Base-by-base conservation (phyloP, 2,888 invertebrate genomes). In the Salpingus planirostris region DNA sequence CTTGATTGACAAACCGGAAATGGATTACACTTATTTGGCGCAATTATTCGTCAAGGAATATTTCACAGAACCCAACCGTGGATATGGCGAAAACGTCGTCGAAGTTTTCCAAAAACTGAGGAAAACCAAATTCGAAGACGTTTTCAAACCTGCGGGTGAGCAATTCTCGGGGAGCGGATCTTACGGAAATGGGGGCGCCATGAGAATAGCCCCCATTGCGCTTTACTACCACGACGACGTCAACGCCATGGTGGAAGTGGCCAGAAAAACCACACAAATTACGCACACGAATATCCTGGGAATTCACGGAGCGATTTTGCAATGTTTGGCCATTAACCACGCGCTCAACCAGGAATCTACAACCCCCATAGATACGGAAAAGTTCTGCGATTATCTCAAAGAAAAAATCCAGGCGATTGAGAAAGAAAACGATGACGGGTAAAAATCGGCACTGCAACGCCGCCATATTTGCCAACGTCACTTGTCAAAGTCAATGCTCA, bases 151-250 rank as follows among this genome's bases (percentile, higher is more conserved):
- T 14, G 82, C 81, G 2, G 65, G 55, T 27, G 67, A 73, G 44
- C 80, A 80, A 54, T 83, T 81, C 56, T 57, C 68, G 46, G 81
- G 83, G 2, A 46, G 51, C 23, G 84, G 85, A 1, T 83, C 82
- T 2, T 80, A 69, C 61, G 85, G 84, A n/a, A 85, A 84, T 61
- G 84, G 84, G 2, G 81, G 77, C 24, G 80, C 81, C 1, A 84
- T 85, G 83, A 66, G 84, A 47, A 66, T 80, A 13, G 64, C 77
- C 12, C 84, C 84, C 2, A 60, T 80, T 22, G 72, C 78, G 1
- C 57, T 85, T 24, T 80, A 73, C 56, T 73, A 65, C 43, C 64
- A 69, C 35, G 62, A 67, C 33, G 62, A 71, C 41, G 67, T 69
- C 33, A 53, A 68, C 25, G 51, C 51, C 14, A 62, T 77, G 52